Evolutionary conservation across 1,140 invertebrate genomes (phyloP), one percentile per base, ranked within the genome.

Genomic region (Tetraneura akinire): DNA sequence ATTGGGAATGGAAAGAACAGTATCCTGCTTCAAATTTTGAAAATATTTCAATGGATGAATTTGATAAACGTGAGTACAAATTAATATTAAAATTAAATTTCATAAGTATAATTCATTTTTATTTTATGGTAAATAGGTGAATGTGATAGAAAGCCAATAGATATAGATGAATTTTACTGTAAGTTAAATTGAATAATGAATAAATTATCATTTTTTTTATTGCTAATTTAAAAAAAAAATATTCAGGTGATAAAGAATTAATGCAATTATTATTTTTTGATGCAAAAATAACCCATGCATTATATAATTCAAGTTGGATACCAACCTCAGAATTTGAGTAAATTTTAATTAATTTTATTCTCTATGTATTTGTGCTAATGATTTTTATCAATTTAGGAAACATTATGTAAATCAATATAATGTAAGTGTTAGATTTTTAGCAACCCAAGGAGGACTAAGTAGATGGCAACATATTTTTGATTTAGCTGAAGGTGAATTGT

Each of bases 191-290:
- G 18, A 26, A n/a, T n/a, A n/a, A n/a, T n/a, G n/a, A n/a, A n/a
- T n/a, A n/a, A 49, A 47, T 70, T 42, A 66, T 13, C 11, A 37
- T n/a, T 37, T 37, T 37, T 18, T 64, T 18, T 14, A n/a, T n/a
- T 8, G 3, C n/a, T 21, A 45, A 66, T 42, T 45, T 42, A 21
- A 0, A 42, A 66, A 42, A 42, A 21, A 76, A n/a, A n/a, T n/a
- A 81, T 84, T 11, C 84, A 96, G 88, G 89, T 84, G 88, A 96
- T 83, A 91, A 91, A 84, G 92, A 96, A 83, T 86, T 97, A 45
- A 91, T 96, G 66, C 91, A 96, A 81, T 87, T 94, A 81, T 85
- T 97, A 21, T 90, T 96, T 8, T 96, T 96, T 84, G 95, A 97
- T 85, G 95, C 95, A 0, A 93, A 92, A 85, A 89, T 92, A 0